Percentiles rank a stretch among this genome's conserved stretches.
Conservation (phyloP, 1,140 invertebrate species). For the Chrysopa pallens region DNA sequence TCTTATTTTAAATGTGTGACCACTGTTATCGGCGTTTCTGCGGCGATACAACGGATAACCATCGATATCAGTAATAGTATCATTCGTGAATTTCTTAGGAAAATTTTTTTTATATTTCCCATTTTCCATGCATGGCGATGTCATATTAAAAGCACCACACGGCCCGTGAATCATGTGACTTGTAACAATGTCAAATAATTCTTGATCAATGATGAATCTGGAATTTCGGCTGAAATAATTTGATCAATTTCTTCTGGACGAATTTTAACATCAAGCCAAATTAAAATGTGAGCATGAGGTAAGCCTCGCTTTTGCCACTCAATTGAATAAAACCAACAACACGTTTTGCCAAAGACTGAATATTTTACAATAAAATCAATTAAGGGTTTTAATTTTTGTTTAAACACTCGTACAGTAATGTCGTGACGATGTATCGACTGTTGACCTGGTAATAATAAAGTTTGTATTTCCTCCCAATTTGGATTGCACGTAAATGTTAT, state of each 20-base stretch:
- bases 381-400: conserved; percentile 25
- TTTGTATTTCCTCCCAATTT: conserved; percentile 25
- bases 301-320: conserved; percentile 29
- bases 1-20: conserved; percentile 10
- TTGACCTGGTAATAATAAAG: conserved; percentile 17
- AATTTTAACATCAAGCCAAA: conserved; percentile 22
- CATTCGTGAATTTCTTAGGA: conserved; percentile 12
- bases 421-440: conserved; percentile 17
- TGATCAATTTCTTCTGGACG: conserved; percentile 22
- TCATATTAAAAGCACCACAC: conserved; percentile 18
- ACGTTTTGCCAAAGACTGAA: conserved; percentile 16
- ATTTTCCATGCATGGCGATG: conserved; percentile 7
- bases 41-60: conserved; percentile 19
- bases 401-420: conserved; percentile 25
- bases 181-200: conserved; percentile 20
- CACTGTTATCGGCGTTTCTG: conserved; percentile 5
- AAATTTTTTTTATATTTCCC: conserved; percentile 11
- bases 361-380: conserved; percentile 24
- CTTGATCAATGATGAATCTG: conserved; percentile 18
- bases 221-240: conserved; percentile 30
- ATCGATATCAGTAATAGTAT: conserved; percentile 14
- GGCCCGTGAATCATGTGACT: conserved; percentile 30
- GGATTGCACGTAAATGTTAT: conserved; percentile 29
- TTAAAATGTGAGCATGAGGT: conserved; percentile 23
- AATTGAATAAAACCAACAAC: conserved; percentile 25